Percentiles rank a stretch among this genome's conserved stretches.
These are phyloP conservation scores for Poecilia gillii DNA, from an alignment of 2,797 vertebrate genomes.

Conservation along the genomic window DNA sequence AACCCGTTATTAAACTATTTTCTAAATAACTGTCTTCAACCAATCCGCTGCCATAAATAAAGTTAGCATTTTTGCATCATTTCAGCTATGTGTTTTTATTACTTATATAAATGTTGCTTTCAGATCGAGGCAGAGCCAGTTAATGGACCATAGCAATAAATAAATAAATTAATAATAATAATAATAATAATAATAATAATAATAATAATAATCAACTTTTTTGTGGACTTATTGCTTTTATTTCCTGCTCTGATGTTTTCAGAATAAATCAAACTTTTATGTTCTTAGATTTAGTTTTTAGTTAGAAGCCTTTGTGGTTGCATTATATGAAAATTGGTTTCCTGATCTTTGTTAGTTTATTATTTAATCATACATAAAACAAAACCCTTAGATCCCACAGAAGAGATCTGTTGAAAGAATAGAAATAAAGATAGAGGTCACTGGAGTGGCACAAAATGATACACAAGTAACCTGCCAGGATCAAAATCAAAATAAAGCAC, in stretches of 20 bases:
- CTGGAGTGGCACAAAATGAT: neutral
- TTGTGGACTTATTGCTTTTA: neutral
- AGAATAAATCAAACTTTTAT: neutral
- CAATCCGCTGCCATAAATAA: neutral
- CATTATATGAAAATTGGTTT: neutral
- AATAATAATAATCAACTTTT: no score
- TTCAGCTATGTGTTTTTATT: neutral
- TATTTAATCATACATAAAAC: neutral
- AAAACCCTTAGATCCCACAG: neutral
- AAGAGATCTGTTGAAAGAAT: neutral
- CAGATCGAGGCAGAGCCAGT: neutral
- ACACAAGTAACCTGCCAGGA: neutral
- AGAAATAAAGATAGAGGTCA: neutral
- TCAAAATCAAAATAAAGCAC: neutral
- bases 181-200: no score
- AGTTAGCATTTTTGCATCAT: neutral
- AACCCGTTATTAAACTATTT: neutral
- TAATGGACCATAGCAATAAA: neutral
- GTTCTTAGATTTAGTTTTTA: neutral
- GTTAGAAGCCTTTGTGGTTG: neutral
- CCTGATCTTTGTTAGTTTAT: neutral
- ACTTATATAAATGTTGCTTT: neutral
- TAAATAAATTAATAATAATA: no score
- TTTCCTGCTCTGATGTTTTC: neutral
- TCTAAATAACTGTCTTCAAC: neutral